Evolutionary conservation across 2,797 vertebrate genomes (phyloP), one percentile per base, ranked within the genome.

Genomic region (Girardinus metallicus): DNA sequence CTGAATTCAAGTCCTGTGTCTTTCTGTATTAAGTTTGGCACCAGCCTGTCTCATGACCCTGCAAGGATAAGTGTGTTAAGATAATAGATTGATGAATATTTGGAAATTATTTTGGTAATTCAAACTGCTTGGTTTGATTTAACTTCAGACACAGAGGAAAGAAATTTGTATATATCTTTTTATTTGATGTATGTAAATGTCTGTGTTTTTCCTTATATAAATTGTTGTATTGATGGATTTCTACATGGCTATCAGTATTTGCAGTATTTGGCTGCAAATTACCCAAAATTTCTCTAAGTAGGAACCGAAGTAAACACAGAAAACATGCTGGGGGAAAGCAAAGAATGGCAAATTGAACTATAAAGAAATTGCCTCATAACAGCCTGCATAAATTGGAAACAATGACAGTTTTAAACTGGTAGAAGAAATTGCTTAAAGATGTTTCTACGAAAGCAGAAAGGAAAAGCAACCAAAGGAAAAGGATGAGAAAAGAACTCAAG

Each of bases 401-500:
- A 64, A 55, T 44, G 43, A 75, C 72, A 51, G 49, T 47, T 66
- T 39, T 79, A 55, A 73, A 26, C 21, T 43, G 55, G 41, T 41
- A 62, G 41, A n/a, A 36, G 70, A 73, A 73, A 73, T 60, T 73
- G 26, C 31, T n/a, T 68, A 74, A 53, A n/a, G 47, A 29, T 36
- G 29, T 11, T 68, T 62, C 60, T 44, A 47, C 21, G 62, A 29
- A 80, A 55, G 66, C 78, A 44, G 68, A n/a, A 29, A 74, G 18
- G 36, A 15, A 79, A 66, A 53, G 8, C 6, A 70, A 41, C 73
- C 23, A 53, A 43, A 43, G 12, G 21, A 53, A 15, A 75, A 55
- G 29, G 18, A 66, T 74, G 71, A 74, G 57, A 51, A 74, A 79
- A 74, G 73, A 66, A 9, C 36, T 55, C 23, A n/a, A 51, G 16